Conservation (phyloP, 2,797 vertebrate genomes). For the Enteromius argenteus region DNA sequence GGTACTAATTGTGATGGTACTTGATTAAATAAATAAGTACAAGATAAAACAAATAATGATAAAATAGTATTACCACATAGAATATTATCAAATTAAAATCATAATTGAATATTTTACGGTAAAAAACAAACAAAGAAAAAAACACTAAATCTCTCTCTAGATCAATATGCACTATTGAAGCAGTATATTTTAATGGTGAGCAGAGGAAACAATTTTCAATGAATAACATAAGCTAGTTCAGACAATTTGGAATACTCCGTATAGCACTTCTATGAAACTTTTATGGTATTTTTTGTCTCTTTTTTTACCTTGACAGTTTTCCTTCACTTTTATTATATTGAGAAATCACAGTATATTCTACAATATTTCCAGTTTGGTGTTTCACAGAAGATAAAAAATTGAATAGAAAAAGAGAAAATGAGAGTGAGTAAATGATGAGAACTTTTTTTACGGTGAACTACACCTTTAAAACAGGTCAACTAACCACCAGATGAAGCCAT, state of each 20-base stretch:
- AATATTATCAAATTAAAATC: background rate
- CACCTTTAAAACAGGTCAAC: slow-evolving; percentile 43
- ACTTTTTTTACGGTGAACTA: background rate
- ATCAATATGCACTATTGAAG: background rate
- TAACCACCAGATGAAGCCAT: slow-evolving; percentile 24
- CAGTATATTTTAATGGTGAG: background rate
- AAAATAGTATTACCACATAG: background rate
- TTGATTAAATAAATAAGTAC: background rate
- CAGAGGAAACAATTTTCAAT: background rate
- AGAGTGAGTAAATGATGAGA: background rate
- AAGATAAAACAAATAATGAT: background rate
- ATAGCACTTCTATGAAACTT: background rate
- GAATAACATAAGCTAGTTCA: background rate
- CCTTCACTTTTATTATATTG: background rate
- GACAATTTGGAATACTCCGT: background rate
- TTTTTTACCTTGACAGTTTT: background rate
- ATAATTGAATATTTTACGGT: background rate
- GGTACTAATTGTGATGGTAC: background rate
- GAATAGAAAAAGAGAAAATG: background rate
- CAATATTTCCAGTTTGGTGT: background rate
- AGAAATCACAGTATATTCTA: background rate
- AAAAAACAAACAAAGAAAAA: background rate
- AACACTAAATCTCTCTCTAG: background rate
- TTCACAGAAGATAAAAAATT: background rate
- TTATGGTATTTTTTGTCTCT: background rate